Conservation (phyloP, 2,888 invertebrate genomes). For the Chymomyza caudatula region DNA sequence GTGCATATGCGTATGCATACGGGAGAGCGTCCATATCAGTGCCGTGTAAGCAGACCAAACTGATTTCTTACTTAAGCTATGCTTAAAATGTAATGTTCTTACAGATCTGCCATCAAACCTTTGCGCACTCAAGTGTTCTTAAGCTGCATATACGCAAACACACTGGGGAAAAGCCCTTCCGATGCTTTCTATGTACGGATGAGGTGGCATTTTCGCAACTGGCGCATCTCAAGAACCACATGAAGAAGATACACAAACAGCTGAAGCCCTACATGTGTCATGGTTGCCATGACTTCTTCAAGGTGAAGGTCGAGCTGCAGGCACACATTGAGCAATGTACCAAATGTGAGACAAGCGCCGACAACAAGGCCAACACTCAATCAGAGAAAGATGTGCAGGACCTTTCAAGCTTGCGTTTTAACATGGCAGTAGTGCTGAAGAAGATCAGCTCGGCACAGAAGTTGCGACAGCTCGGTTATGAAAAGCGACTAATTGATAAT, state of each 20-base stretch:
- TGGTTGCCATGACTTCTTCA: slow-evolving; percentile 86
- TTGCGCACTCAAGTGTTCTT: slow-evolving; percentile 90
- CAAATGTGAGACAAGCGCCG: slow-evolving; percentile 35
- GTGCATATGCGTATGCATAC: slow-evolving; percentile 92
- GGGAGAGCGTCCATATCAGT: slow-evolving; percentile 89
- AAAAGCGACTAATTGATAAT: slow-evolving; percentile 86
- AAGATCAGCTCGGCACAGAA: slow-evolving; percentile 90
- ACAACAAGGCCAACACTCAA: slow-evolving; percentile 34
- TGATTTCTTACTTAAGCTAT: neutral
- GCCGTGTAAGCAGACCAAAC: slow-evolving; percentile 80
- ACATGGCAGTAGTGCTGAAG: slow-evolving; percentile 88
- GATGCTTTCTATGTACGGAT: slow-evolving; percentile 82
- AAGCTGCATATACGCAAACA: slow-evolving; percentile 90
- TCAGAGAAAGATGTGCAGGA: slow-evolving; percentile 77
- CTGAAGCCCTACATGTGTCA: slow-evolving; percentile 87
- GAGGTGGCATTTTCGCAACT: slow-evolving; percentile 88
- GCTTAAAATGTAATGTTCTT: neutral
- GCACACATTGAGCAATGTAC: slow-evolving; percentile 81
- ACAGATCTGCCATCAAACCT: slow-evolving; percentile 78
- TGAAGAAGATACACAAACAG: slow-evolving; percentile 90
- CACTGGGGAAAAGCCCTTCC: slow-evolving; percentile 91
- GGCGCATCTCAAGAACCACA: slow-evolving; percentile 92
- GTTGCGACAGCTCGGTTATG: slow-evolving; percentile 87
- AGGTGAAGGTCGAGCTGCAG: slow-evolving; percentile 86
- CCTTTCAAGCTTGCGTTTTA: slow-evolving; percentile 86